Evolutionary conservation across 2,797 vertebrate species (phyloP), one percentile per base, ranked within the genome.

Genomic region (Melanotaenia parkinsoni): DNA sequence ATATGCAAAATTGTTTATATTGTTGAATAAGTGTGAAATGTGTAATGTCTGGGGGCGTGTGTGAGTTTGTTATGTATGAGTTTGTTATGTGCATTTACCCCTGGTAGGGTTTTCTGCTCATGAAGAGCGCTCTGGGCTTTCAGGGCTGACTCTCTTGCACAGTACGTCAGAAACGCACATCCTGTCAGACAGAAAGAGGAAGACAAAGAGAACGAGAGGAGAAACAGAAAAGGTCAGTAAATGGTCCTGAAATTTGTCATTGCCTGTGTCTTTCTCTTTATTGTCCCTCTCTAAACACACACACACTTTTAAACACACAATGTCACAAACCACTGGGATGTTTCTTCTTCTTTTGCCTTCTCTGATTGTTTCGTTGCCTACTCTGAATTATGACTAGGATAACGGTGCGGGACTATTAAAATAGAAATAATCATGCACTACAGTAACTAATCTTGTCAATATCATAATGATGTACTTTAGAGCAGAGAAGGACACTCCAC

Each of bases 91-190:
- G 77, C 66, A 95, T 95, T 96, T 91, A 97, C 96, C 95, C 96
- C 96, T 47, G 96, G 96, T 85, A 96, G 94, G 4, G 96, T 97
- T 92, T 97, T 97, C 94, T 97, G 96, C 92, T 97, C 96, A 43
- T 97, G 96, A 77, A 97, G 93, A 68, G 96, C 96, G 58, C 95
- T 97, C 93, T 97, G 96, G 89, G 96, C 96, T 92, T 96, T 97
- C 91, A 97, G 93, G 54, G 96, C 96, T 4, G 96, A 97, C 79
- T 97, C 96, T 73, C 96, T 94, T 33, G 96, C 95, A 82, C 96
- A 97, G 92, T 96, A 97, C 32, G 96, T 96, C 93, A 92, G 91
- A 87, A 93, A 94, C 22, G 92, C 92, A 91, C 91, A 94, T 89
- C 93, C 94, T 94, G 84, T 79, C 65, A 85, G 78, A 85, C 3